Base-by-base conservation (phyloP, 2,888 invertebrate species). In the Nebria salina region DNA sequence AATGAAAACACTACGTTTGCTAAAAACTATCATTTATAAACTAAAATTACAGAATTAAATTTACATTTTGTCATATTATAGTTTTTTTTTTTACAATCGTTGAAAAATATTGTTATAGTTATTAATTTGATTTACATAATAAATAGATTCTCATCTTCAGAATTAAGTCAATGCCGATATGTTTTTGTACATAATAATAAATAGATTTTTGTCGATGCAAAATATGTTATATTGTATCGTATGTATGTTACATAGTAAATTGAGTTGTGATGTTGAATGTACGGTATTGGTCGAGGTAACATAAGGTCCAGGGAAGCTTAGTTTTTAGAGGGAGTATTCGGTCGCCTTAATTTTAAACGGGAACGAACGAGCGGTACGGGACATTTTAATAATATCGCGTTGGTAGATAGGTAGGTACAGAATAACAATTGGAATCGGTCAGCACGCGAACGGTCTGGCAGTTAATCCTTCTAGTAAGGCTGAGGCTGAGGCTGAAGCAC, bases 361-460 rank as follows among this genome's bases (percentile, higher is more conserved):
- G 25, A 34, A 20, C 77, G 34, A 15, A 6, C 77, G 34, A 34
- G 65, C 66, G 9, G 65, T 85, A 85, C 85, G 84, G 84, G 85
- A 84, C 85, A 85, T 86, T 86, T 86, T 86, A 86, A 86, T 86
- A 86, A 86, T 86, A 86, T 87, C 86, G 54, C 77, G 34, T 34
- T 4, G 34, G 34, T 34, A 8, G 54, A 5, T 11, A 11, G 9
- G 54, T 54, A 54, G 4, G 54, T 54, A 43, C 86, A 85, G 88
- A 87, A 88, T 87, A 87, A 88, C 87, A 88, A 88, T 88, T 87
- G 87, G 87, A 86, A 86, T 86, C 86, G 87, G 86, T 87, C 85
- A 85, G 84, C 84, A 74, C 74, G 76, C 64, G 77, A 75, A 54
- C 64, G 54, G 41, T 42, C 20, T 13, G 9, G 65, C 78, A 75